These are phyloP conservation scores for Oncopeltus fasciatus DNA, from an alignment of 1,140 invertebrate species.

Conservation along the genomic window DNA sequence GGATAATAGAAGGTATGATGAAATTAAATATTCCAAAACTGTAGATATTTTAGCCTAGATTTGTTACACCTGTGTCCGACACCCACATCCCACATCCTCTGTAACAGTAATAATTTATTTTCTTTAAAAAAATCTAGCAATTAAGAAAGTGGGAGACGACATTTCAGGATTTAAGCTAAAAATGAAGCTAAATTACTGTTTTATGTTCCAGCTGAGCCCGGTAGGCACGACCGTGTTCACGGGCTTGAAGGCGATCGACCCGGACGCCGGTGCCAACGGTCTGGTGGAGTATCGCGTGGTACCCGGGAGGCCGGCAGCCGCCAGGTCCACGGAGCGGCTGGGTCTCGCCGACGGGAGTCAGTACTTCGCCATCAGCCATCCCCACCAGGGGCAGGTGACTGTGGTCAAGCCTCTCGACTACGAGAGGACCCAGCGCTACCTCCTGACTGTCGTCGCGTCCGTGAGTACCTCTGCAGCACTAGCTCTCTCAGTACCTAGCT, in stretches of 20 bases:
- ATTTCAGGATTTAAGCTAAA: too few relatives aligned
- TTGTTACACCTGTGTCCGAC: too few relatives aligned
- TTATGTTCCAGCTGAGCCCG: conserved; percentile 52
- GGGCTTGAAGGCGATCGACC: conserved; percentile 65
- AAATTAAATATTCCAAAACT: too few relatives aligned
- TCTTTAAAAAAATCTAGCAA: too few relatives aligned
- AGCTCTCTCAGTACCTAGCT: too few relatives aligned
- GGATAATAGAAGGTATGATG: too few relatives aligned
- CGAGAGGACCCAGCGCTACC: conserved; percentile 74
- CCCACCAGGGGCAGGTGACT: conserved; percentile 78
- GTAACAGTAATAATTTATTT: too few relatives aligned
- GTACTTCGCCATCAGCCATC: conserved; percentile 69
- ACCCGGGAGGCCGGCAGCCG: conserved; percentile 35
- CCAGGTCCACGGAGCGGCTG: conserved; percentile 41
- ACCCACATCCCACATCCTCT: too few relatives aligned
- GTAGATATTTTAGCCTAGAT: too few relatives aligned
- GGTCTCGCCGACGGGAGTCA: conserved; percentile 63
- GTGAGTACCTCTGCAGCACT: too few relatives aligned
- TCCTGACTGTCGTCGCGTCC: conserved; percentile 75
- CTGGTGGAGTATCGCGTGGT: conserved; percentile 67
- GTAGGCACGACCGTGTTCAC: conserved; percentile 76
- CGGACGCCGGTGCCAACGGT: conserved; percentile 73
- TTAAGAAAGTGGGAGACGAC: too few relatives aligned
- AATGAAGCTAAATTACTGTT: neutral
- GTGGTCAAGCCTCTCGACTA: conserved; percentile 79